Percentiles rank a stretch among this genome's conserved stretches.
Evolutionary conservation across 2,113 vertebrate species (phyloP).

Genomic region (Rhinopithecus roxellana): DNA sequence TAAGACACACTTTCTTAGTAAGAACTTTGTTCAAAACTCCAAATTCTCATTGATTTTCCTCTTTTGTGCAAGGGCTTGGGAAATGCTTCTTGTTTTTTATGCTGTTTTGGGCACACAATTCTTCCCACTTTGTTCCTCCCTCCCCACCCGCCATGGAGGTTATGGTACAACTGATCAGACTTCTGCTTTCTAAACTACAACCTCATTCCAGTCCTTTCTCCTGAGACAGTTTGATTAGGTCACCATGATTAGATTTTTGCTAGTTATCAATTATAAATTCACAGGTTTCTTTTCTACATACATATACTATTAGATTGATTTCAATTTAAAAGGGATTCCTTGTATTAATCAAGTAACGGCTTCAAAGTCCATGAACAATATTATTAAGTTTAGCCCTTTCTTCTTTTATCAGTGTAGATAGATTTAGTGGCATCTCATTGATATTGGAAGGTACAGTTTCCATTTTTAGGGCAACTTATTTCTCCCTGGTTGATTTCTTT

Average conservation of each 20-base stretch:
- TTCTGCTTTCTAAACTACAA: neutral
- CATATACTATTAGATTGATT: neutral
- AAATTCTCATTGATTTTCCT: neutral
- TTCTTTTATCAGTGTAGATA: neutral
- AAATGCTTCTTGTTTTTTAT: neutral
- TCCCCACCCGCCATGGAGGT: neutral
- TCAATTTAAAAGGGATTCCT: neutral
- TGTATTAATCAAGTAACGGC: neutral
- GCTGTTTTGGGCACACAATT: neutral
- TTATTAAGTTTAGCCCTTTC: neutral
- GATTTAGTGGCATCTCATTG: neutral
- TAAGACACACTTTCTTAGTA: neutral
- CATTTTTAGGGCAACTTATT: neutral
- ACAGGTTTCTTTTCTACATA: neutral
- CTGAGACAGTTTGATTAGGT: neutral
- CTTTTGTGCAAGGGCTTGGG: neutral
- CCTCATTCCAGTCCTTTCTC: neutral
- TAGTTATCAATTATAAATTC: neutral
- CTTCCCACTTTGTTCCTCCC: neutral
- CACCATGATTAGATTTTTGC: neutral
- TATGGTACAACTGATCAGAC: neutral
- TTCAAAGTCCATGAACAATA: neutral
- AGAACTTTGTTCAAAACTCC: neutral
- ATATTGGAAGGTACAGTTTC: neutral
- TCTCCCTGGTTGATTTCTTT: constrained; percentile 41